Evolutionary conservation across 2,888 invertebrate species (phyloP), one percentile per base, ranked within the genome.

Genomic region (Kuschelorhynchus macadamiae): DNA sequence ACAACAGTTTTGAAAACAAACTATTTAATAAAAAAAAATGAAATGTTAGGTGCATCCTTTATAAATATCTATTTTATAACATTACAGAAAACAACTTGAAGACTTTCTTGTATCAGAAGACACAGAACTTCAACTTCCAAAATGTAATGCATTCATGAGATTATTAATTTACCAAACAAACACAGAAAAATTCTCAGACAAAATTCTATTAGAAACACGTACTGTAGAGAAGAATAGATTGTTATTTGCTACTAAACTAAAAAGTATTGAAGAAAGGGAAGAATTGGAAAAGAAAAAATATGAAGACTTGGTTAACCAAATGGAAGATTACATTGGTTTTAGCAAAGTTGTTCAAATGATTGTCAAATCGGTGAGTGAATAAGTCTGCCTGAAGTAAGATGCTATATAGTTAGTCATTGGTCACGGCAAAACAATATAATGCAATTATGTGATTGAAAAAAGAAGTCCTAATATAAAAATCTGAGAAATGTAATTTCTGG

Each of bases 301-400:
- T 69, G 83, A 87, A 61, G 86, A 85, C 52, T 89, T 90, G 67
- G 84, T 86, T 81, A 83, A 87, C 30, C 90, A 91, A 67, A 81
- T 95, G 9, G 89, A 92, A 71, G 87, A 90, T 56, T 91, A 91
- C 12, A 87, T 93, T 39, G 96, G 95, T 0, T 91, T 96, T 78
- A 89, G 92, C 0, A 88, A 87, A 79, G 88, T 96, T 8, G 87
- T 94, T 30, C 87, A 88, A 75, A 87, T 89, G 84, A 88, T 95
- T 60, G 88, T 91, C 53, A 86, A 91, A 76, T 92, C 93, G 55
- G 94, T 94, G 85, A 87, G 89, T 86, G 41, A n/a, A 18, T n/a
- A 42, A 16, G 8, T 42, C 2, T 42, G 2, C 9, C 17, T 42
- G 5, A 9, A 4, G 3, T 9, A 9, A 4, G 11, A 9, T 39